Conservation (phyloP, 2,113 vertebrate genomes). For the Nicator chloris region DNA sequence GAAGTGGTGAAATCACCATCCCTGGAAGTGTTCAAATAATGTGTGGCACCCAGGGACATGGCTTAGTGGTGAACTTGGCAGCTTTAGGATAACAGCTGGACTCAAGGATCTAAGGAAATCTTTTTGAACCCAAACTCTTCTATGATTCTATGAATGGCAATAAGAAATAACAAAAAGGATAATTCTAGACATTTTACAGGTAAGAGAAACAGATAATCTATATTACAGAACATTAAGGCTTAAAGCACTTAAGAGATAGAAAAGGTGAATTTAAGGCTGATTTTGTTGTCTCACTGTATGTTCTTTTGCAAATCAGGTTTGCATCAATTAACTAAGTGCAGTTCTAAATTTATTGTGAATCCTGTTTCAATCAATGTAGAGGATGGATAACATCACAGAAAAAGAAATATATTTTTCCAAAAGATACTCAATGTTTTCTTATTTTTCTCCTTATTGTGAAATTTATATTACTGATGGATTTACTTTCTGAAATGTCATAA, state of each 20-base stretch:
- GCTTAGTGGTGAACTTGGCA: background rate
- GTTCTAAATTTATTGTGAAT: background rate
- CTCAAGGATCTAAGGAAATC: background rate
- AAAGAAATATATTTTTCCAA: background rate
- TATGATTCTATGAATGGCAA: background rate
- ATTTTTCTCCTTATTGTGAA: background rate
- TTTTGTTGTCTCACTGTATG: background rate
- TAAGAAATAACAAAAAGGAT: background rate
- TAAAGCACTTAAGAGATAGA: background rate
- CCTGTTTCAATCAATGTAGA: background rate
- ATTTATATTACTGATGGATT: background rate
- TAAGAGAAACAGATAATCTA: background rate
- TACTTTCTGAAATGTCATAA: background rate
- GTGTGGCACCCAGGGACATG: background rate
- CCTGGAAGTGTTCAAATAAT: background rate
- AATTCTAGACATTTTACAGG: background rate
- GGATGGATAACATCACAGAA: background rate
- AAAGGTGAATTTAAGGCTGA: background rate
- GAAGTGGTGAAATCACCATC: background rate
- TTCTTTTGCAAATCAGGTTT: background rate
- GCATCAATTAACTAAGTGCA: background rate
- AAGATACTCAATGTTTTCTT: background rate
- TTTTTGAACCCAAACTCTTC: background rate
- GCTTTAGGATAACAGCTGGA: accelerated
- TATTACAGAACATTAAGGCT: background rate